These are phyloP conservation scores for Apostichopus leukothele DNA, from an alignment of 53 echinoderm and acorn worm genomes.

Conservation along the genomic window DNA sequence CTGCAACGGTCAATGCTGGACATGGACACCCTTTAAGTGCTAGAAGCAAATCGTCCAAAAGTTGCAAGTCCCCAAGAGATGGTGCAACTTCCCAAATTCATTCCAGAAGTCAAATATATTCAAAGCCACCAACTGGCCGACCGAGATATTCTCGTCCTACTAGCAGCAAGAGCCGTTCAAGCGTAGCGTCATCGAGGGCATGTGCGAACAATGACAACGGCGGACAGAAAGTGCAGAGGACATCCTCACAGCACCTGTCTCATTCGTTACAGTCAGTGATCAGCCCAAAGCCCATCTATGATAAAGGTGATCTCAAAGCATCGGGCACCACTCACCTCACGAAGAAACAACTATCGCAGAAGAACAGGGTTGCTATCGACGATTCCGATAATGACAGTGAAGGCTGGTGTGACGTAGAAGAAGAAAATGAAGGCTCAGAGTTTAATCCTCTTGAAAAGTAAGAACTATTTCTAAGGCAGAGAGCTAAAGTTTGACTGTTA, in stretches of 20 bases:
- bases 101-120: neutral
- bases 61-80: slow-evolving; percentile 21
- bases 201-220: neutral
- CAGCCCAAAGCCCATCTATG: neutral
- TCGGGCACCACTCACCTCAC: neutral
- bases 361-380: slow-evolving; percentile 14
- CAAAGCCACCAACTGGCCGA: slow-evolving; percentile 30
- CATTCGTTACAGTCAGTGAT: neutral
- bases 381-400: slow-evolving; percentile 68
- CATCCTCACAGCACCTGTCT: neutral
- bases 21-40: neutral
- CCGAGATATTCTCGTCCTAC: slow-evolving; percentile 25
- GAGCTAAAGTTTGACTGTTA: too few relatives aligned
- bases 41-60: neutral
- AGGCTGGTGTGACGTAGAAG: slow-evolving; percentile 94
- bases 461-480: neutral
- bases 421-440: slow-evolving; percentile 63
- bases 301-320: slow-evolving; percentile 3
- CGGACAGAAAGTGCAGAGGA: slow-evolving; percentile 10
- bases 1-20: neutral
- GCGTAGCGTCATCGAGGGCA: neutral
- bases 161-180: slow-evolving; percentile 4
- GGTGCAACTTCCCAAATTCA: neutral
- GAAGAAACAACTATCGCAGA: neutral
- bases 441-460: slow-evolving; percentile 78